Conservation (phyloP, 2,888 invertebrate genomes). For the Tupiocoris notatus region DNA sequence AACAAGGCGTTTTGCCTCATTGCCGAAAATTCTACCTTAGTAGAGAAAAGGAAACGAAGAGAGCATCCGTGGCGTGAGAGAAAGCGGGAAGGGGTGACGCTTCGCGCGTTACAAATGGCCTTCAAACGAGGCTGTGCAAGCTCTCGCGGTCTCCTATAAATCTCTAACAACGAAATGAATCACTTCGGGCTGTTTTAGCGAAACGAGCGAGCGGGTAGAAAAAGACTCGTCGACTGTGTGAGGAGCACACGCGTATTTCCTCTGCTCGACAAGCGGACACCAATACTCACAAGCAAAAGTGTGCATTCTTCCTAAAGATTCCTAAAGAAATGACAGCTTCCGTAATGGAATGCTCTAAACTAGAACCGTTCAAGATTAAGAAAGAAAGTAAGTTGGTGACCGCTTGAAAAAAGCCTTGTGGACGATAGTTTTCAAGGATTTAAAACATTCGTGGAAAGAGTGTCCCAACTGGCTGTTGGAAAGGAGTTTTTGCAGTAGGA, state of each 20-base stretch:
- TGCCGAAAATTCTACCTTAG: neutral
- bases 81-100: neutral
- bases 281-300: too few species aligned
- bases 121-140: neutral
- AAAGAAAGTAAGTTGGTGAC: too few species aligned
- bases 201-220: neutral
- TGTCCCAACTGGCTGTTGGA: too few species aligned
- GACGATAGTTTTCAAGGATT: too few species aligned
- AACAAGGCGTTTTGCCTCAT: neutral
- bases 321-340: too few species aligned
- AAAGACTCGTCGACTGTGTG: neutral
- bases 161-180: neutral
- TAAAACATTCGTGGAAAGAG: too few species aligned
- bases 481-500: too few species aligned
- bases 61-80: neutral
- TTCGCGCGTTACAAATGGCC: neutral
- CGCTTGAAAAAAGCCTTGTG: too few species aligned
- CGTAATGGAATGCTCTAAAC: too few species aligned
- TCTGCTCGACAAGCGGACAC: neutral
- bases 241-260: neutral
- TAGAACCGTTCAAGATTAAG: too few species aligned
- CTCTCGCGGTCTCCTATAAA: neutral
- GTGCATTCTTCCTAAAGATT: too few species aligned
- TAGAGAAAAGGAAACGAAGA: neutral
- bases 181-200: neutral